phyloP scores from a whole-genome alignment of 2,888 invertebrate genomes.

The Digitonthophagus gazella region DNA sequence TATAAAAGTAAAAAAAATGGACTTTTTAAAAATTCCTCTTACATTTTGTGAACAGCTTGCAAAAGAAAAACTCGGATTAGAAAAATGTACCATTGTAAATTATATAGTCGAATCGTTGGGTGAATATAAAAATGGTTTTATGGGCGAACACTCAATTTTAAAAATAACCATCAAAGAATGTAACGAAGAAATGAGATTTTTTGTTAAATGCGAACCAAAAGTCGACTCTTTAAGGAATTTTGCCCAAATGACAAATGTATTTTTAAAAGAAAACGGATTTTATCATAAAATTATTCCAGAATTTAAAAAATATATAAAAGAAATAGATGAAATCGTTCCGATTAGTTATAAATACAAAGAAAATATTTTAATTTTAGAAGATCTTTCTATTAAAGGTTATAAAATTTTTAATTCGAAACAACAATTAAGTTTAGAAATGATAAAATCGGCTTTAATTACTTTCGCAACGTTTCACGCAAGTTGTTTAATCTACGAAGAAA shows the following conservation, averaged over 20 bases:
- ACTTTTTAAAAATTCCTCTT: not conserved
- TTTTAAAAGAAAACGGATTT: conserved; percentile 51
- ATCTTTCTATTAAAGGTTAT: conserved; percentile 42
- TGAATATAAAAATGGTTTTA: not conserved
- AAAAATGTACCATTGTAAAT: not conserved
- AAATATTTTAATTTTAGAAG: conserved; percentile 47
- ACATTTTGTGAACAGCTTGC: not conserved
- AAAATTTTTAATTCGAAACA: conserved; percentile 31
- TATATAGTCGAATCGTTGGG: not conserved
- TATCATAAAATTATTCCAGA: conserved; percentile 47
- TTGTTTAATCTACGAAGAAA: conserved; percentile 46
- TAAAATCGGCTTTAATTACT: conserved; percentile 34
- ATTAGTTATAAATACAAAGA: conserved; percentile 42
- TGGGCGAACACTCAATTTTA: conserved; percentile 12
- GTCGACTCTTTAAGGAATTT: conserved; percentile 54
- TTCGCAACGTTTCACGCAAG: conserved; percentile 41
- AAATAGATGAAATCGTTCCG: conserved; percentile 41
- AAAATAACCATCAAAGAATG: not conserved
- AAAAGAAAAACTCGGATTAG: not conserved
- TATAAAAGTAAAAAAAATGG: not conserved
- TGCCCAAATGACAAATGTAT: conserved; percentile 51
- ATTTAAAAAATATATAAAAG: conserved; percentile 41
- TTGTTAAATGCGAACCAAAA: conserved; percentile 61
- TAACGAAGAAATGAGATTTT: conserved; percentile 49
- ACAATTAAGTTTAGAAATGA: conserved; percentile 31